A percentile compares a stretch with the other conserved stretches of the same genome.
Evolutionary conservation across 2,888 invertebrate genomes (phyloP).

Genomic region (Cryptus viduatorius): DNA sequence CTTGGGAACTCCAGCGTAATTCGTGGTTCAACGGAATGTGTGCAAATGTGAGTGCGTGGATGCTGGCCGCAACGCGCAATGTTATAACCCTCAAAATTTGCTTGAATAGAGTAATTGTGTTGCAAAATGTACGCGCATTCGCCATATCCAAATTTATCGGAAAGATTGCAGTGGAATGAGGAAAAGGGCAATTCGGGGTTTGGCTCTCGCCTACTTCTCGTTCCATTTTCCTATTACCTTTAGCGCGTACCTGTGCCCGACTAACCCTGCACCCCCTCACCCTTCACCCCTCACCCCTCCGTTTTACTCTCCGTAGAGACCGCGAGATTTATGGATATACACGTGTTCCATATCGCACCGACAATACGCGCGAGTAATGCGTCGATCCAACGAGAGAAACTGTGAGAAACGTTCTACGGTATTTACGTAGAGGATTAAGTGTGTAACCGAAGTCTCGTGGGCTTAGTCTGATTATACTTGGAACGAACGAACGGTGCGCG

Average conservation of each 20-base stretch:
- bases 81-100: slow-evolving; percentile 63
- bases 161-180: slow-evolving; percentile 23
- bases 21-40: slow-evolving; percentile 57
- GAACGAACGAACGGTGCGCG: slow-evolving; percentile 27
- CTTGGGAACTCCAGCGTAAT: slow-evolving; percentile 50
- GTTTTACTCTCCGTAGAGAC: slow-evolving; percentile 35
- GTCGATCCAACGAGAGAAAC: slow-evolving; percentile 46
- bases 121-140: slow-evolving; percentile 62
- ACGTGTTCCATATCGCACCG: slow-evolving; percentile 64
- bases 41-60: slow-evolving; percentile 25
- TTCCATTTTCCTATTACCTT: slow-evolving; percentile 54
- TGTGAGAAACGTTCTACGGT: slow-evolving; percentile 54
- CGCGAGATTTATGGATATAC: slow-evolving; percentile 64
- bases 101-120: slow-evolving; percentile 66
- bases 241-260: slow-evolving; percentile 29
- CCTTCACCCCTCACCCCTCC: background rate
- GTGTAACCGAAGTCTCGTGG: slow-evolving; percentile 61
- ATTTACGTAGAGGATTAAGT: slow-evolving; percentile 67
- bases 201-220: slow-evolving; percentile 35
- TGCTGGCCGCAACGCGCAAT: background rate
- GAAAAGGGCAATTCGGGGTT: slow-evolving; percentile 21
- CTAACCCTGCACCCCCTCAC: slow-evolving; percentile 26
- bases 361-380: slow-evolving; percentile 61
- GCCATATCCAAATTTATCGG: slow-evolving; percentile 59
- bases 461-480: slow-evolving; percentile 60